A percentile compares a stretch with the other conserved stretches of the same genome.
These are phyloP conservation scores for Andrena chrysosceles DNA, from an alignment of 2,888 invertebrate species.

Conservation along the genomic window DNA sequence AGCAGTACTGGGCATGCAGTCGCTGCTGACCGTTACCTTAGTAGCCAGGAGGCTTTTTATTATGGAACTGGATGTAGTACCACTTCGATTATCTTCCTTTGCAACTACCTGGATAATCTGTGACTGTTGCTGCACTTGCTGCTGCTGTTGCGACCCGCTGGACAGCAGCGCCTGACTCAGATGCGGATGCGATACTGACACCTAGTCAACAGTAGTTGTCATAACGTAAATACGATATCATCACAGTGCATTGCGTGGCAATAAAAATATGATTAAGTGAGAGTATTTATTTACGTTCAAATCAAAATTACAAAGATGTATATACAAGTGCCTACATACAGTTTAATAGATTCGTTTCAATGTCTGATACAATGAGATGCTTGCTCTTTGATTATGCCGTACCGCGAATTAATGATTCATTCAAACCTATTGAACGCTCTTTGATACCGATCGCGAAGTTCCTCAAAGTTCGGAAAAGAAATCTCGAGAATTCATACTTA, in stretches of 20 bases:
- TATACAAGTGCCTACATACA: neutral
- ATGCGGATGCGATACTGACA: constrained; percentile 87
- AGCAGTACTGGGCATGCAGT: constrained; percentile 86
- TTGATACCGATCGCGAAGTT: neutral
- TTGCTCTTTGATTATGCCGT: neutral
- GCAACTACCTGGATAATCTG: constrained; percentile 80
- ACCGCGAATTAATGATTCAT: neutral
- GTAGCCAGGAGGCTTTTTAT: constrained; percentile 97
- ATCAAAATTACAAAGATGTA: neutral
- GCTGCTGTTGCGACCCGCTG: constrained; percentile 79
- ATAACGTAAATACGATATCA: constrained; percentile 9
- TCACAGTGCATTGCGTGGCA: neutral
- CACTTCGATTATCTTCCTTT: constrained; percentile 81
- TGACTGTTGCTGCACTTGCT: constrained; percentile 72
- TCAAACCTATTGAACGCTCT: neutral
- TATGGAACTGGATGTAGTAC: constrained; percentile 90
- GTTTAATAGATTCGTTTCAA: neutral
- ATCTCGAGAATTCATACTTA: neutral
- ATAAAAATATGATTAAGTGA: constrained; percentile 43
- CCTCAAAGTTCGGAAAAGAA: neutral
- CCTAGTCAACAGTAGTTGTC: constrained; percentile 83
- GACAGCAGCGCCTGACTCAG: constrained; percentile 88
- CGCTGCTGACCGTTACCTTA: constrained; percentile 90
- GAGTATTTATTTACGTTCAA: constrained; percentile 4
- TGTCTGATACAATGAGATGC: too few relatives aligned